Base-by-base conservation (phyloP, 1,140 invertebrate species). In the Drosophila nigrodunni region DNA sequence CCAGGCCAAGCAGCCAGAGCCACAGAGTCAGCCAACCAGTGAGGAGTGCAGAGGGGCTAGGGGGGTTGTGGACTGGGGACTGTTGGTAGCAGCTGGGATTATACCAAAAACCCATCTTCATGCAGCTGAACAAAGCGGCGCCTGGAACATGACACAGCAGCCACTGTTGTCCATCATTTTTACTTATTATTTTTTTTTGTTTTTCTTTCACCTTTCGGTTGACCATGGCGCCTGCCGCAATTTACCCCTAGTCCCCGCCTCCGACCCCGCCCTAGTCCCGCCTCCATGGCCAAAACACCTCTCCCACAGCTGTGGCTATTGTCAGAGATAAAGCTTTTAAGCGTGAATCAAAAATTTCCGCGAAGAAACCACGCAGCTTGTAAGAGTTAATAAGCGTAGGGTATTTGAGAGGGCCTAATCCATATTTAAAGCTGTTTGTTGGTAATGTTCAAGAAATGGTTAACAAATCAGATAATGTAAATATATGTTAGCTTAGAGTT, bases 71-170 rank as follows among this genome's bases (percentile, higher is more conserved):
- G 44, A 18, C 18, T 18, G 18, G 1, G 15, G 13, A 13, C 41
- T 6, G 25, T 30, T 13, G 18, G 18, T 7, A 41, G 39, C 37
- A 7, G n/a, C 35, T 9, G 11, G 15, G 54, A 3, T 44, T 37
- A 65, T 57, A 41, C 61, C 62, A 44, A 78, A 82, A 68, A 79
- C 58, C 68, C 82, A 86, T 86, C 82, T 86, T 78, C 68, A 77
- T 55, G 62, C 78, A 87, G 75, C 69, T 39, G 46, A 61, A 87
- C 77, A 88, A 88, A 83, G 83, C 79, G 80, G 74, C 85, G 85
- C 80, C 80, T 89, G 37, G 34, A 59, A 78, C 77, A 88, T 88
- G 85, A 88, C 85, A 88, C 85, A 88, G 83, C 82, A 82, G 49
- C 60, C 39, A 39, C 65, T 25, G 54, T 41, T 59, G 62, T 57